Conservation (phyloP, 2,797 vertebrate genomes). For the Lepilemur septentrionalis region DNA sequence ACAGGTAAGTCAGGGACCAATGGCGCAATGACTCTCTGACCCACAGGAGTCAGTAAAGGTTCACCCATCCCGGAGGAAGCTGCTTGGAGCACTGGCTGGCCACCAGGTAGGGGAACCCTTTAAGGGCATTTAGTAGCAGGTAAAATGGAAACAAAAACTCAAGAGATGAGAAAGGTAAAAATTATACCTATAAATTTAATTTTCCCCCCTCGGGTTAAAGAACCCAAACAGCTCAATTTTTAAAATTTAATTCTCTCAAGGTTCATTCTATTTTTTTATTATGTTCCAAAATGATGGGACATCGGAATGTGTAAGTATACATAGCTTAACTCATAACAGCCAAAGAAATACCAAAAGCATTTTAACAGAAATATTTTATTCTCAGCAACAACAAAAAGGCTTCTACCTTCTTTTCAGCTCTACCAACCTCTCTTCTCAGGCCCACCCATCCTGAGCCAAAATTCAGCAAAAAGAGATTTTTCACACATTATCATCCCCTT, state of each 20-base stretch:
- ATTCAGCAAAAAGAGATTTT: background rate
- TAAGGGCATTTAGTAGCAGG: background rate
- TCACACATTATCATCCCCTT: background rate
- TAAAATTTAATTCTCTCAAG: background rate
- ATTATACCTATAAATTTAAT: background rate
- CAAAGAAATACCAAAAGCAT: background rate
- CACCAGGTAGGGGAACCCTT: background rate
- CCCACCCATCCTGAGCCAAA: background rate
- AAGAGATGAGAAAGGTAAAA: background rate
- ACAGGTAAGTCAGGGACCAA: background rate
- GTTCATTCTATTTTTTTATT: conserved; percentile 7
- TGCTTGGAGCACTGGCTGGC: background rate
- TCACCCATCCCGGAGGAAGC: background rate
- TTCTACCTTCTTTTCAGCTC: background rate
- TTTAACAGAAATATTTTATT: background rate
- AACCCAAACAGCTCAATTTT: background rate
- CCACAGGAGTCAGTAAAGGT: background rate
- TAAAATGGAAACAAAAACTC: conserved; percentile 45
- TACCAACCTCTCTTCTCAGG: background rate
- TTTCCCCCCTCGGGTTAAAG: background rate
- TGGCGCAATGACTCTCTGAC: background rate
- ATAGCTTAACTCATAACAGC: background rate
- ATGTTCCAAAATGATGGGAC: background rate
- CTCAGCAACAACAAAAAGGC: background rate
- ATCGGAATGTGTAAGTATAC: background rate